These are phyloP conservation scores for Ylistrum balloti DNA, from an alignment of 1,140 invertebrate species.

Conservation along the genomic window DNA sequence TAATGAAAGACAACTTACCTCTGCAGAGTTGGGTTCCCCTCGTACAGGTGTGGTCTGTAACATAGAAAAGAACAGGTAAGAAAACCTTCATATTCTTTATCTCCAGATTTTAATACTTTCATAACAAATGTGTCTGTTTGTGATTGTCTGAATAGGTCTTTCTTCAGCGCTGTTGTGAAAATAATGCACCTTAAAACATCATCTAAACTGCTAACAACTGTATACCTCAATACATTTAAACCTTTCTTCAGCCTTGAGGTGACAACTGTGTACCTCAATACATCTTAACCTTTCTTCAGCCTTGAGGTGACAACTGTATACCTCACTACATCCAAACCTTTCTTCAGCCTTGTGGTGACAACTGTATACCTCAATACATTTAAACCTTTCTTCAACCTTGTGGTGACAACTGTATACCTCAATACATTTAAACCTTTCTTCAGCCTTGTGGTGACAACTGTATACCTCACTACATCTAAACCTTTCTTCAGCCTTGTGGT, in stretches of 20 bases:
- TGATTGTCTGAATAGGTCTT: too few relatives aligned
- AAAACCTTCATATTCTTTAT: too few relatives aligned
- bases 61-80: not conserved
- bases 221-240: not conserved
- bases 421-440: not conserved
- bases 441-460: too few relatives aligned
- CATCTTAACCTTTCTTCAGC: too few relatives aligned
- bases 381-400: too few relatives aligned
- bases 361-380: not conserved
- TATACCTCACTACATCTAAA: not conserved
- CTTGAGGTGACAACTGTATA: slow-evolving; percentile 21
- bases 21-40: slow-evolving; percentile 5
- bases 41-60: slow-evolving; percentile 24
- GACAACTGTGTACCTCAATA: not conserved
- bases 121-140: not conserved
- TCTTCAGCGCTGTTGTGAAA: not conserved
- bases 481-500: slow-evolving; percentile 8
- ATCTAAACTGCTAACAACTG: not conserved
- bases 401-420: slow-evolving; percentile 11
- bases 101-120: not conserved
- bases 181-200: not conserved
- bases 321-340: not conserved
- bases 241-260: too few relatives aligned
- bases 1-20: not conserved
- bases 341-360: too few relatives aligned